Base-by-base conservation (phyloP, 2,113 vertebrate genomes). In the Otis tarda region DNA sequence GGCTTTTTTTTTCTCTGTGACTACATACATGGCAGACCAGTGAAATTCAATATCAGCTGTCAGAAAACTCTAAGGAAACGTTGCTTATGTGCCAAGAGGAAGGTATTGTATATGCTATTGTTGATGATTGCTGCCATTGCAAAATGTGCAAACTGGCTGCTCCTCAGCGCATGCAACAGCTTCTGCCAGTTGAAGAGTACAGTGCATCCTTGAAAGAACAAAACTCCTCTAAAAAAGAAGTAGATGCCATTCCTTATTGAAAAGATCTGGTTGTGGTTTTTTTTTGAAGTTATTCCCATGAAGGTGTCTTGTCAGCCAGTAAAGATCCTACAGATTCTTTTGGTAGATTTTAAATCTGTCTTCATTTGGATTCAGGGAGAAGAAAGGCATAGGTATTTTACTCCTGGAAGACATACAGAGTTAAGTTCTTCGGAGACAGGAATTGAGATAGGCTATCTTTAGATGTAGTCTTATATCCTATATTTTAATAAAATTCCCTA, bases 211-310 rank as follows among this genome's bases (percentile, higher is more conserved):
- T 71, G 47, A 84, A 78, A 81, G 27, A 45, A 78, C 8, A 63
- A 82, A 87, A 92, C 28, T 47, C 4, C 12, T 9, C 53, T 53
- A 19, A 24, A 69, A 64, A 80, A 88, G 4, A 52, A 39, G 25
- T 18, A 50, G 13, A 5, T 6, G 1, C 2, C 8, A 41, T 45
- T 60, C 3, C n/a, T 83, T 57, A 57, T 53, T 0, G 0, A 69
- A 90, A 86, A 37, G 2, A 56, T 21, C 9, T 83, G 30, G 3
- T 17, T 69, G 9, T 30, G 9, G 37, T 7, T 37, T 37, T 2
- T 61, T 76, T 69, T 65, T 91, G 27, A 84, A 41, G 15, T 1
- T 41, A 15, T 74, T 83, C 7, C 16, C 27, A 37, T 45, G 35
- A 70, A 80, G 9, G 5, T 53, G 6, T 45, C 22, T 84, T 57